Conservation (phyloP, 2,113 vertebrate species). For the Guaruba guarouba region DNA sequence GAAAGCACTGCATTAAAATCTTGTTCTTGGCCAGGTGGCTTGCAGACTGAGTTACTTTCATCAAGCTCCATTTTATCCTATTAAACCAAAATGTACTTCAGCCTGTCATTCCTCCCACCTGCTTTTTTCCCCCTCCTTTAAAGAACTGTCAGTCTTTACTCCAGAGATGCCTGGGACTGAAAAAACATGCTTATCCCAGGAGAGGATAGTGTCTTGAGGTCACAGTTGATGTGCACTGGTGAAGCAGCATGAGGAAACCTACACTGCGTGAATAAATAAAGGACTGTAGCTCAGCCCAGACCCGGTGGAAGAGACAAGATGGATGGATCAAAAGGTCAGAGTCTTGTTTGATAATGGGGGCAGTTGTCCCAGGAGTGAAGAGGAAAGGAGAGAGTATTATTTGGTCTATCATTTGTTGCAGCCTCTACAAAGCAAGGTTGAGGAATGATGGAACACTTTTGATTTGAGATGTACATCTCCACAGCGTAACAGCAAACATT, state of each 20-base stretch:
- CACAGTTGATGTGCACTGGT: constrained; percentile 59
- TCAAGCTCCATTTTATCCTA: constrained; percentile 2
- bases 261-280: constrained; percentile 57
- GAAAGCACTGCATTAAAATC: neutral
- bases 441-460: neutral
- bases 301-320: neutral
- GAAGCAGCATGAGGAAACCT: constrained; percentile 54
- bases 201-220: constrained; percentile 58
- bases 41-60: neutral
- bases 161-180: constrained; percentile 39
- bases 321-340: neutral
- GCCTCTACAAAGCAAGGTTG: neutral
- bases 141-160: constrained; percentile 59
- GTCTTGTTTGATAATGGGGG: constrained; percentile 42
- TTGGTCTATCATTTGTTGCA: constrained; percentile 28
- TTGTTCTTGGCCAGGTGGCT: neutral
- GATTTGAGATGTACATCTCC: neutral
- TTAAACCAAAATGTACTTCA: neutral
- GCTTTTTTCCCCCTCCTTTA: neutral
- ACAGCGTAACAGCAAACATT: neutral
- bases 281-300: neutral
- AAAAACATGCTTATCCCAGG: constrained; percentile 60
- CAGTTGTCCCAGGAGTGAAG: constrained; percentile 19
- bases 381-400: neutral
- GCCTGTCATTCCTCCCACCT: constrained; percentile 14